These are phyloP conservation scores for Odobenus rosmarus DNA, from an alignment of 2,113 vertebrate species.

Conservation along the genomic window DNA sequence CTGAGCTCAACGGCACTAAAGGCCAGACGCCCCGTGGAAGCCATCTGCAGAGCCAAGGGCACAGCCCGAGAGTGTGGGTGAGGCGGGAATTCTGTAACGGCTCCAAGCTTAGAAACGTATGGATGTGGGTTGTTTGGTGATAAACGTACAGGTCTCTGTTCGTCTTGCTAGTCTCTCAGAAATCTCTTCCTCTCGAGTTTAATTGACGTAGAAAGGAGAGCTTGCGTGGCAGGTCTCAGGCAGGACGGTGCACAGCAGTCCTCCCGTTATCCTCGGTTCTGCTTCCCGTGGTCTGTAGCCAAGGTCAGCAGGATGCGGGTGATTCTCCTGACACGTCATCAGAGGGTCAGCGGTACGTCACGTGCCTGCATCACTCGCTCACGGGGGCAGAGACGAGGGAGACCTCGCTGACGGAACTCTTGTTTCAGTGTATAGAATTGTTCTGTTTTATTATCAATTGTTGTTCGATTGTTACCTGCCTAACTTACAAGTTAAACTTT, in stretches of 20 bases:
- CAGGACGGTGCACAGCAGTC: neutral
- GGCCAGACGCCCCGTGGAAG: rapidly evolving
- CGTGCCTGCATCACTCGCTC: neutral
- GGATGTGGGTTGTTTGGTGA: neutral
- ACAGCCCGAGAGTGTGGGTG: neutral
- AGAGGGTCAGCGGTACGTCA: neutral
- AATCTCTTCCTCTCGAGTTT: neutral
- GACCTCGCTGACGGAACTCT: neutral
- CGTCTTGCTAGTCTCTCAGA: neutral
- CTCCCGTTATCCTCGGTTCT: neutral
- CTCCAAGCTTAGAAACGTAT: neutral
- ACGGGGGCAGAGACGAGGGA: rapidly evolving
- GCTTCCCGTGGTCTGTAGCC: neutral
- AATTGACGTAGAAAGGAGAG: neutral
- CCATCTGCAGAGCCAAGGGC: neutral
- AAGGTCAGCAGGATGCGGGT: neutral
- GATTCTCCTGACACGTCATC: neutral
- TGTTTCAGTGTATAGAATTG: neutral
- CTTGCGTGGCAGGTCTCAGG: neutral
- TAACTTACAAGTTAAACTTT: rapidly evolving
- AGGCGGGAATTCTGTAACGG: neutral
- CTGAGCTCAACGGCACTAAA: neutral
- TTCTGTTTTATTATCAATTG: rapidly evolving
- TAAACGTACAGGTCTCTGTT: neutral
- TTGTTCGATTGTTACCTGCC: neutral